Percentiles rank a stretch among this genome's conserved stretches.
Evolutionary conservation across 2,797 vertebrate genomes (phyloP).

Genomic region (Pseudochirops cupreus): DNA sequence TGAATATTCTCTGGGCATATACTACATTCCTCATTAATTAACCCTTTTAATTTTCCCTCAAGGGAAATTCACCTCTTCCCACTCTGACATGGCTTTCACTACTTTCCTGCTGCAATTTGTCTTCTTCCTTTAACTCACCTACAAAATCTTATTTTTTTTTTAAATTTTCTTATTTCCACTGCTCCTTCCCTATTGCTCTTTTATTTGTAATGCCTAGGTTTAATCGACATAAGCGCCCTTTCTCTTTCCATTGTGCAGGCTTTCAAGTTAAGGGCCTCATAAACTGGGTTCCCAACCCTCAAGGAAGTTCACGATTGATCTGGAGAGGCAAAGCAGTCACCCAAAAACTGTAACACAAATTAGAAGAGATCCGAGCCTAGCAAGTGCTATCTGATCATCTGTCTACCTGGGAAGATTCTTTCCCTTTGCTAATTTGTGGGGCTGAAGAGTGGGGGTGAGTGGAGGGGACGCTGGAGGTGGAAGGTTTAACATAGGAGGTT

Average conservation of each 20-base stretch:
- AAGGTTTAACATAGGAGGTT: background rate
- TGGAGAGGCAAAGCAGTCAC: background rate
- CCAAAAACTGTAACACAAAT: background rate
- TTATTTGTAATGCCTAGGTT: constrained; percentile 24
- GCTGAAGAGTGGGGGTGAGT: background rate
- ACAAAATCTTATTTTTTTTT: background rate
- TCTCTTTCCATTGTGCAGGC: background rate
- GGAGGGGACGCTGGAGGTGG: background rate
- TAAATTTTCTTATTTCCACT: background rate
- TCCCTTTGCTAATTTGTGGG: background rate
- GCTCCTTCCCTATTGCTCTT: background rate
- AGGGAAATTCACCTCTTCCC: background rate
- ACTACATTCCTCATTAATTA: constrained; percentile 13
- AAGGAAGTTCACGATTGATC: background rate
- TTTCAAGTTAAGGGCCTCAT: constrained; percentile 31
- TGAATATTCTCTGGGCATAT: constrained; percentile 5
- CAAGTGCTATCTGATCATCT: background rate
- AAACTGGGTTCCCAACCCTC: background rate
- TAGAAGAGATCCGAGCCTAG: background rate
- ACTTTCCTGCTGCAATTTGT: background rate
- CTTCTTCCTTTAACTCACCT: background rate
- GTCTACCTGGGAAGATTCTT: background rate
- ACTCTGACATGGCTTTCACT: background rate
- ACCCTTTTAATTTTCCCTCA: constrained; percentile 9
- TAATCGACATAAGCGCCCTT: constrained; percentile 16